Evolutionary conservation across 1,140 invertebrate species (phyloP).

Genomic region (Maniola jurtina): DNA sequence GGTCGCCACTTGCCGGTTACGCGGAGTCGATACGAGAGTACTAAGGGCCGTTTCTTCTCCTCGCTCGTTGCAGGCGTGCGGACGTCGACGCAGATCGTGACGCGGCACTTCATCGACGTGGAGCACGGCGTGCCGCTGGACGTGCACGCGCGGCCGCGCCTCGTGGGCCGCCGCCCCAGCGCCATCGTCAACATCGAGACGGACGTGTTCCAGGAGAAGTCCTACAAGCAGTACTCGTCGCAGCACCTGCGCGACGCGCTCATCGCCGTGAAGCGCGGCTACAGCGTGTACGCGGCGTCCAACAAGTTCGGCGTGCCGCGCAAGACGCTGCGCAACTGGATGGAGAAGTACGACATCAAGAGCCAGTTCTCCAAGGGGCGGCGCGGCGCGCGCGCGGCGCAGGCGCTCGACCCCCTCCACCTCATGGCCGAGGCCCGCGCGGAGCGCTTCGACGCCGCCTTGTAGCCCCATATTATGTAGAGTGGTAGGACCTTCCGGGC

Average conservation of each 20-base stretch:
- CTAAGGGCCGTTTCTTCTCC: slow-evolving; percentile 71
- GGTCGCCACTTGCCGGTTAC: background rate
- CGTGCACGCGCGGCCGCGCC: slow-evolving; percentile 62
- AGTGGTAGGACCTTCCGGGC: too few species aligned
- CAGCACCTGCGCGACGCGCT: slow-evolving; percentile 69
- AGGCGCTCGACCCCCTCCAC: slow-evolving; percentile 57
- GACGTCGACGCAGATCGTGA: slow-evolving; percentile 69
- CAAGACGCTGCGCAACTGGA: slow-evolving; percentile 75
- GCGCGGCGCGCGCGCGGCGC: slow-evolving; percentile 47
- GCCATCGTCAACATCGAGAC: slow-evolving; percentile 70
- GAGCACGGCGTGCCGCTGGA: slow-evolving; percentile 65
- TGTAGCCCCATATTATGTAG: slow-evolving; percentile 3
- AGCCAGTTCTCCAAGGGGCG: slow-evolving; percentile 75
- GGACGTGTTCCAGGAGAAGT: slow-evolving; percentile 72
- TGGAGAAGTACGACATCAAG: slow-evolving; percentile 77
- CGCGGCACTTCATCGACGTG: slow-evolving; percentile 65
- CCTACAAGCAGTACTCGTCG: slow-evolving; percentile 74
- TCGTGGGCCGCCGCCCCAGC: slow-evolving; percentile 59
- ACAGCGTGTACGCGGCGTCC: slow-evolving; percentile 72
- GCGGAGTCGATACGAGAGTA: background rate
- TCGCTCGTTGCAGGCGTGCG: slow-evolving; percentile 74
- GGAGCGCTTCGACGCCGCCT: slow-evolving; percentile 46
- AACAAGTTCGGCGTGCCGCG: slow-evolving; percentile 74
- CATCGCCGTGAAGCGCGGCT: slow-evolving; percentile 72
- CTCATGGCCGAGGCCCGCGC: slow-evolving; percentile 52